Evolutionary conservation across 1,140 invertebrate species (phyloP).

Genomic region (Euglossa dilemma): DNA sequence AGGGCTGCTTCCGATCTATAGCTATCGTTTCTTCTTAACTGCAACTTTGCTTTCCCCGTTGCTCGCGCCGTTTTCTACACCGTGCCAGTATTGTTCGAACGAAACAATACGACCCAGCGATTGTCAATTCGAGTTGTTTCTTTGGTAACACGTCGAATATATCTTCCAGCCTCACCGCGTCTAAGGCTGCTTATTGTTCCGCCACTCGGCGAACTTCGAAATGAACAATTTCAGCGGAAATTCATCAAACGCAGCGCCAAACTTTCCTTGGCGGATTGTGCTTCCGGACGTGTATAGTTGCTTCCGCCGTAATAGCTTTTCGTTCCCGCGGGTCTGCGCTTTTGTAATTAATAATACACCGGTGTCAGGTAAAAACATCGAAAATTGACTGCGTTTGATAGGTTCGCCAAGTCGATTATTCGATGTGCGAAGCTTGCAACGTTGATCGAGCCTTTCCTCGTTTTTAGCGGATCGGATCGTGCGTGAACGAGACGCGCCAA

Average conservation of each 20-base stretch:
- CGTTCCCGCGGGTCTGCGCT: not conserved
- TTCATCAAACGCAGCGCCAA: not conserved
- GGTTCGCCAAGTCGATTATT: not conserved
- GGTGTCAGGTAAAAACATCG: not conserved
- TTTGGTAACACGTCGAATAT: not conserved
- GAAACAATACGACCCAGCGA: not conserved
- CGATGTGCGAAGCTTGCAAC: not conserved
- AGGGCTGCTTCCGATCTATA: not conserved
- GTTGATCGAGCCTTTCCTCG: not conserved
- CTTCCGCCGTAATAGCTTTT: not conserved
- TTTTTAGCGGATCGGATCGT: not conserved
- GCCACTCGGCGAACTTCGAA: not conserved
- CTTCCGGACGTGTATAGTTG: no score
- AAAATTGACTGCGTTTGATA: not conserved
- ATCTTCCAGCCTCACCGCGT: not conserved
- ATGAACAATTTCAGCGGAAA: constrained; percentile 10
- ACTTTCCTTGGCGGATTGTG: not conserved
- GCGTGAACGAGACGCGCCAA: not conserved
- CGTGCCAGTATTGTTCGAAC: not conserved
- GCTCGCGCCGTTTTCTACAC: not conserved
- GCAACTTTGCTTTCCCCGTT: no score
- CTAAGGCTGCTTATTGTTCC: not conserved
- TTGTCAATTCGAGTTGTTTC: constrained; percentile 23
- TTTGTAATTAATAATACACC: constrained; percentile 2
- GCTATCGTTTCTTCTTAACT: constrained; percentile 2